phyloP scores from a whole-genome alignment of 2,888 invertebrate species.

The Agrypnus murinus region DNA sequence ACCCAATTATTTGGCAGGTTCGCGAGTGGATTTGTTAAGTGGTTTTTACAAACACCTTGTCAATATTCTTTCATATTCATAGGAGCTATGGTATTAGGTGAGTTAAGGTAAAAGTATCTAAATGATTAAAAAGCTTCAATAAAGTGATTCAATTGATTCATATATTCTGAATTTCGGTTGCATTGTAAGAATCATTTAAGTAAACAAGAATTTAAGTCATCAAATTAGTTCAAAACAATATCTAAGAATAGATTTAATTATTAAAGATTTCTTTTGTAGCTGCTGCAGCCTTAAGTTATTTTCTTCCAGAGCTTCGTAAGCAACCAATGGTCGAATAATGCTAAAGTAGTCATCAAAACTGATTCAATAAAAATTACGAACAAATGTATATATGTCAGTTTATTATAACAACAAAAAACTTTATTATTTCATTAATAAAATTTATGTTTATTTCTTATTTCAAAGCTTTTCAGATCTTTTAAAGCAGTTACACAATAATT shows the following conservation, averaged over 20 bases:
- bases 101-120: conserved; percentile 27
- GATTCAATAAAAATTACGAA: no score
- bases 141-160: no score
- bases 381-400: no score
- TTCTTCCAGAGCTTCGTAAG: conserved; percentile 58
- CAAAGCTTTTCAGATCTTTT: no score
- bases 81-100: conserved; percentile 54
- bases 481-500: not conserved
- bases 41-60: conserved; percentile 51
- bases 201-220: not conserved
- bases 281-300: conserved; percentile 55
- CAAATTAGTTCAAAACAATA: conserved; percentile 12
- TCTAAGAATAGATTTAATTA: conserved; percentile 13
- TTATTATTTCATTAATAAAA: not conserved
- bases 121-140: no score
- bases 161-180: no score
- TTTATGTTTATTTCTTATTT: no score
- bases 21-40: conserved; percentile 45
- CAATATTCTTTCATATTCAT: conserved; percentile 52
- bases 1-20: conserved; percentile 51
- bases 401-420: not conserved
- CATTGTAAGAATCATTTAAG: no score
- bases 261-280: conserved; percentile 55
- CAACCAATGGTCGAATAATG: conserved; percentile 60
- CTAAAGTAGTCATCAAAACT: not conserved